Evolutionary conservation across 64 coral and sea anemone genomes (phyloP), one percentile per base, ranked within the genome.

Genomic region (Exaiptasia diaphana): DNA sequence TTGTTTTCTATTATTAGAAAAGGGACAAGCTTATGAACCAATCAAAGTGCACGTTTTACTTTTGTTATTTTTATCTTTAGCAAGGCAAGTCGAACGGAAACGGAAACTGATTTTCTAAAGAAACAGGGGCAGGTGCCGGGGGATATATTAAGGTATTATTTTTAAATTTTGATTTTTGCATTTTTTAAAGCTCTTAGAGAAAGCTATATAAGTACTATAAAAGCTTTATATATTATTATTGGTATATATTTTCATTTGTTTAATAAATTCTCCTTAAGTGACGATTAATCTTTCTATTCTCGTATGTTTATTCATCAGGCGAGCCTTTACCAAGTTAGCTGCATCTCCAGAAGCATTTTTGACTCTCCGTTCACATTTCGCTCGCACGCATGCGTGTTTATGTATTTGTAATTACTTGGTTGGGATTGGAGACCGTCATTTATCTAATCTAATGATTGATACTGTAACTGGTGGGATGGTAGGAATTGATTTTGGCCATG

Each of bases 401-500:
- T 93, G 53, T 42, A 85, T 99, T 37, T 99, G 95, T 55, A 89
- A 99, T 24, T 99, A 99, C 69, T 43, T 99, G 41, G 59, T 99
- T 8, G 95, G 95, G 50, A 99, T 99, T 34, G 95, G 95, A 28
- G 95, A 99, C 32, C 73, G 95, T 9, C 95, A 99, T 75, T 78
- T 99, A 56, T 99, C 90, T 49, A 99, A 99, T 80, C 80, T 89
- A 34, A 85, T 99, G 90, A 60, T 99, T 29, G 95, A 93, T 77
- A 87, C 87, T 63, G 55, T 82, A 31, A 76, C 90, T 2, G 95
- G 95, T 23, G 79, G 90, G 11, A 83, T 92, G 76, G 58, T 99
- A 28, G 95, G 95, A 4, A 99, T 99, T 43, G 95, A 99, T 42
- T 99, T 99, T 77, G 95, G 95, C 28, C 95, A 99, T 40, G 84